These are phyloP conservation scores for Philotrypesis tridentata DNA, from an alignment of 1,140 invertebrate species.

Conservation along the genomic window DNA sequence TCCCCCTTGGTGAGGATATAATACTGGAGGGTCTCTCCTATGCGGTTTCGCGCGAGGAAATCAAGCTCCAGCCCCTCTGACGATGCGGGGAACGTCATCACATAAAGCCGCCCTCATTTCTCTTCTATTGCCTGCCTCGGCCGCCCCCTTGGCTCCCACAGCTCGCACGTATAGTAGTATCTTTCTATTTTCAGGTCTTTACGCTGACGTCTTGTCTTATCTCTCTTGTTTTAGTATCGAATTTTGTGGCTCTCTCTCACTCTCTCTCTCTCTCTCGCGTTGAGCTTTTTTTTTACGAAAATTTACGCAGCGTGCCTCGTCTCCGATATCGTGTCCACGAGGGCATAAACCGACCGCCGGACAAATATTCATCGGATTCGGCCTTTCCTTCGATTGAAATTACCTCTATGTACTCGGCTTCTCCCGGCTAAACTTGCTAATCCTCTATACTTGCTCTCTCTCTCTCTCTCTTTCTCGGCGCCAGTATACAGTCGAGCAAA, in stretches of 20 bases:
- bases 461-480: not conserved
- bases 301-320: not conserved
- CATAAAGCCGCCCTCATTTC: constrained; percentile 15
- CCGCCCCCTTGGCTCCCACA: not conserved
- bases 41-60: not conserved
- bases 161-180: not conserved
- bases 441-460: too few relatives aligned
- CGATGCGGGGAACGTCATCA: not conserved
- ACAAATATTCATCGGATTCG: too few relatives aligned
- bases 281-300: not conserved
- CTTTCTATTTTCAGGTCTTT: constrained; percentile 17
- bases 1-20: constrained; percentile 12
- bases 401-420: too few relatives aligned
- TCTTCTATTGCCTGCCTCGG: not conserved
- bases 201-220: not conserved
- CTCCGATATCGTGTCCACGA: too few relatives aligned
- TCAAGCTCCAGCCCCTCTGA: not conserved
- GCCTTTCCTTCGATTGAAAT: too few relatives aligned
- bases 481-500: not conserved
- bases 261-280: too few relatives aligned
- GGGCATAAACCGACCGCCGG: too few relatives aligned
- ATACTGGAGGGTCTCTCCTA: not conserved
- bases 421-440: too few relatives aligned
- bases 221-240: not conserved
- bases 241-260: not conserved